Percentiles rank a stretch among this genome's conserved stretches.
These are phyloP conservation scores for Pontoporia blainvillei DNA, from an alignment of 2,113 vertebrate species.

Conservation along the genomic window DNA sequence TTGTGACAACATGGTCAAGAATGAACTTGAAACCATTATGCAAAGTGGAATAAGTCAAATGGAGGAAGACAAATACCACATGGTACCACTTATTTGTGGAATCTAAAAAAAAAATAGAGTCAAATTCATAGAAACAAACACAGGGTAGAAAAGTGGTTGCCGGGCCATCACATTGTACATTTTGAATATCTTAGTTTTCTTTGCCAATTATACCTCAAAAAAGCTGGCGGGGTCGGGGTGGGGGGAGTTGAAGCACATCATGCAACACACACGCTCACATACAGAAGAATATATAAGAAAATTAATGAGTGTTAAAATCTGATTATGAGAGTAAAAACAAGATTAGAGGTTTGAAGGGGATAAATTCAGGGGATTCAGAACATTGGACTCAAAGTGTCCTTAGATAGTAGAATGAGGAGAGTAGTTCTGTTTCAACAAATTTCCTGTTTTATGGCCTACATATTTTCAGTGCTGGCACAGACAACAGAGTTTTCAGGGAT, in stretches of 20 bases:
- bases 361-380: not conserved
- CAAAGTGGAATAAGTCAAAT: not conserved
- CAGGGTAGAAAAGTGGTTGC: not conserved
- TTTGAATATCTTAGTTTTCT: not conserved
- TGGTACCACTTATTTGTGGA: not conserved
- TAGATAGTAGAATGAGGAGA: not conserved
- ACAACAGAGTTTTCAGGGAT: not conserved
- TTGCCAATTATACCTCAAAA: not conserved
- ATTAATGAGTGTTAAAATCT: not conserved
- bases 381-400: not conserved
- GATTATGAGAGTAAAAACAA: not conserved
- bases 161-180: not conserved
- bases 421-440: not conserved
- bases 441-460: not conserved
- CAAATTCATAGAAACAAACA: not conserved
- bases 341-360: not conserved
- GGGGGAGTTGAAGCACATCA: not conserved
- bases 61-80: not conserved
- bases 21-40: not conserved
- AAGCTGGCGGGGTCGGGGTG: accelerated
- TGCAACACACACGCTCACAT: accelerated
- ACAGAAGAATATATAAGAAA: not conserved
- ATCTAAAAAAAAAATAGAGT: not conserved
- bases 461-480: not conserved
- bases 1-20: not conserved